phyloP scores from a whole-genome alignment of 2,113 vertebrate genomes.

The Daphoenositta chrysoptera region DNA sequence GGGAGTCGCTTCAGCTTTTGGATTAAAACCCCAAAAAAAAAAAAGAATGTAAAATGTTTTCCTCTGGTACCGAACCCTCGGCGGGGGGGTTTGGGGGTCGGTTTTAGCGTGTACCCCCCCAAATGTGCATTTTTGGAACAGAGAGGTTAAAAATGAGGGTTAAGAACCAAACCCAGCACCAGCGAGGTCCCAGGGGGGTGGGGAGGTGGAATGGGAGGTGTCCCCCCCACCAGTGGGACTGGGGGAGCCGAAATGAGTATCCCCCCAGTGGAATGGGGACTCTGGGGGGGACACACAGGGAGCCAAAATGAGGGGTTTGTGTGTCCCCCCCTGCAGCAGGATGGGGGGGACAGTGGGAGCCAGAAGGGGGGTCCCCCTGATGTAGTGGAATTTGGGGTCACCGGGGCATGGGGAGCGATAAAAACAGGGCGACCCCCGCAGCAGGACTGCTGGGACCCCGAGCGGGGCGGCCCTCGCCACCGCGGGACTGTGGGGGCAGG shows the following conservation, averaged over 20 bases:
- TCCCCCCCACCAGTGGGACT: background rate
- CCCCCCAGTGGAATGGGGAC: background rate
- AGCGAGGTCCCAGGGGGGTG: background rate
- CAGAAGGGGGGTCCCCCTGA: background rate
- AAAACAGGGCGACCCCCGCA: background rate
- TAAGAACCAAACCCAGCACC: constrained; percentile 67
- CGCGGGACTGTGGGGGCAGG: background rate
- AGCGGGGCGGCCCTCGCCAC: background rate
- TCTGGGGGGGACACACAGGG: background rate
- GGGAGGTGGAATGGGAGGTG: background rate
- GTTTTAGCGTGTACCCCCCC: background rate
- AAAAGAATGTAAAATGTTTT: background rate
- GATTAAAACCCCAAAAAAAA: background rate
- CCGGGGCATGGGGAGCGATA: background rate
- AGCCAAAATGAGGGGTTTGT: background rate
- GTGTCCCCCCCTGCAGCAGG: background rate
- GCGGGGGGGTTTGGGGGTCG: constrained; percentile 14
- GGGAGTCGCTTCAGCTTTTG: constrained; percentile 7
- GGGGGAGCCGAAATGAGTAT: background rate
- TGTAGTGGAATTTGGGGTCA: background rate
- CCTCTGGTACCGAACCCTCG: constrained; percentile 77
- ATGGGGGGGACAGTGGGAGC: background rate
- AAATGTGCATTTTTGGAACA: constrained; percentile 74
- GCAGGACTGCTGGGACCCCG: background rate
- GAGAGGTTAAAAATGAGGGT: constrained; percentile 61